phyloP scores from a whole-genome alignment of 2,888 invertebrate genomes.

The Saturnia japonica region DNA sequence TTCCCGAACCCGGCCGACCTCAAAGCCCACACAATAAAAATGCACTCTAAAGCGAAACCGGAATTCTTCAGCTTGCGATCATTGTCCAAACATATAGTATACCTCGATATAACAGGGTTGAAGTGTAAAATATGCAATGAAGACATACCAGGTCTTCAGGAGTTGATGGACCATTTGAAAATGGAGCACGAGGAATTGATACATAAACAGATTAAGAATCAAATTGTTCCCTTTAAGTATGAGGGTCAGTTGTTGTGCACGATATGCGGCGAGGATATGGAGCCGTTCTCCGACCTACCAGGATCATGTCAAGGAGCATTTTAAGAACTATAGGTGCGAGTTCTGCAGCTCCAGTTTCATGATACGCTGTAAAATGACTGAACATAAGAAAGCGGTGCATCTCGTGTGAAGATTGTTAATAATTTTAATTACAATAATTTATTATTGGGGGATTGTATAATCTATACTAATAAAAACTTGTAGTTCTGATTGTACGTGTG shows the following conservation, averaged over 20 bases:
- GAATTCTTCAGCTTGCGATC: conserved; percentile 52
- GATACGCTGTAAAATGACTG: conserved; percentile 49
- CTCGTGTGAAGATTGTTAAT: conserved; percentile 36
- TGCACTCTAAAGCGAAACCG: conserved; percentile 44
- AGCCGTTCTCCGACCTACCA: conserved; percentile 49
- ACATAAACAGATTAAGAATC: conserved; percentile 60
- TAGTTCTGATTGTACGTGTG: too few relatives aligned
- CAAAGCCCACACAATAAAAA: conserved; percentile 48
- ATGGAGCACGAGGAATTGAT: conserved; percentile 49
- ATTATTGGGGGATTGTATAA: too few relatives aligned
- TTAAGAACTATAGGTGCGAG: conserved; percentile 62
- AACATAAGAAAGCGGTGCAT: conserved; percentile 54
- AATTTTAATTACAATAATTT: too few relatives aligned
- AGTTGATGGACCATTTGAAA: conserved; percentile 56
- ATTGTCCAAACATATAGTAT: conserved; percentile 54
- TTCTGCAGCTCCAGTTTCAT: conserved; percentile 57
- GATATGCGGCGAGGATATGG: conserved; percentile 39
- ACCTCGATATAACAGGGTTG: conserved; percentile 58
- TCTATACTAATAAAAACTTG: too few relatives aligned
- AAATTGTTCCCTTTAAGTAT: conserved; percentile 55
- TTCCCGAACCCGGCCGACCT: conserved; percentile 52
- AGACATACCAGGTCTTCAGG: conserved; percentile 44
- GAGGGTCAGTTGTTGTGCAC: conserved; percentile 41
- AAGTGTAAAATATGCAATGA: conserved; percentile 52
- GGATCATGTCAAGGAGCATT: conserved; percentile 66